These are phyloP conservation scores for Zoanthus solanderi DNA, from an alignment of 92 coral and sea anemone species.

Conservation along the genomic window DNA sequence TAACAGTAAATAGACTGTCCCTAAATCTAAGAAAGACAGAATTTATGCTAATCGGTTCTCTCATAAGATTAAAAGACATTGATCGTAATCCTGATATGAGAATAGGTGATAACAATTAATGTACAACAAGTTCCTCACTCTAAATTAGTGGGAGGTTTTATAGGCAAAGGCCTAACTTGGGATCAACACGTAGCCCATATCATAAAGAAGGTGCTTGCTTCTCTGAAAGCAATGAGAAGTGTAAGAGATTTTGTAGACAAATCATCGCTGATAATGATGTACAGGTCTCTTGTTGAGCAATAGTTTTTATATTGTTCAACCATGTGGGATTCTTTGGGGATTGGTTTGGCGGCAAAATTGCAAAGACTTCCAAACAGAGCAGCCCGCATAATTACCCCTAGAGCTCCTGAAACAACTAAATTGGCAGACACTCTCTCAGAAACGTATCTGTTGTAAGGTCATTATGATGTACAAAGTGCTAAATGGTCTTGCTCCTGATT, in stretches of 20 bases:
- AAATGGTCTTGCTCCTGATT: too few relatives aligned
- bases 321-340: background rate
- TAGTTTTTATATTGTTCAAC: background rate
- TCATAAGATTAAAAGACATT: background rate
- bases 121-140: background rate
- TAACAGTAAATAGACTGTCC: background rate
- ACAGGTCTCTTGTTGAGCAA: background rate
- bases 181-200: background rate
- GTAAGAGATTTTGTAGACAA: too few relatives aligned
- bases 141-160: background rate
- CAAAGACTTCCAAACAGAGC: background rate
- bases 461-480: too few relatives aligned
- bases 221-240: too few relatives aligned
- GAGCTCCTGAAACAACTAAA: background rate
- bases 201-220: background rate
- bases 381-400: background rate
- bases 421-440: too few relatives aligned
- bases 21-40: constrained; percentile 1
- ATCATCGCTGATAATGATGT: background rate
- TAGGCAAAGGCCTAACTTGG: background rate
- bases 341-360: background rate
- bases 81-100: background rate
- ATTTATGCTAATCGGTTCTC: constrained; percentile 11
- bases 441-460: too few relatives aligned
- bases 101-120: background rate